A percentile compares a stretch with the other conserved stretches of the same genome.
Conservation (phyloP, 2,797 vertebrate genomes). For the Fringilla coelebs region DNA sequence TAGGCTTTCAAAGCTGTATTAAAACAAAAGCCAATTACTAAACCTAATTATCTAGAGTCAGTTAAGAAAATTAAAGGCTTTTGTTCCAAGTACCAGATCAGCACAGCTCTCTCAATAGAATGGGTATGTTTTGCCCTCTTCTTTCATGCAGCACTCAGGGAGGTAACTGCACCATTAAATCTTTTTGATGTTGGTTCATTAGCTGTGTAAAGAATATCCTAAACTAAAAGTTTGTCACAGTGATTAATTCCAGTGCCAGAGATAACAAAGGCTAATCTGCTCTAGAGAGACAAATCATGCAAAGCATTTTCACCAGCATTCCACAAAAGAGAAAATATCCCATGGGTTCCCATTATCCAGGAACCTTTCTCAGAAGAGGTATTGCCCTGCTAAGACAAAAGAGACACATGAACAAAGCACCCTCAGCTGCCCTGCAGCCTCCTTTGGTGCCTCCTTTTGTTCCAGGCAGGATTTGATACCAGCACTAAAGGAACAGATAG, state of each 20-base stretch:
- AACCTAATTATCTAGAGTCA: conserved; percentile 60
- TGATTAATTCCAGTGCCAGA: conserved; percentile 11
- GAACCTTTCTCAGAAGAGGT: not conserved
- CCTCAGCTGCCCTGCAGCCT: not conserved
- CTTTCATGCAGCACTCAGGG: not conserved
- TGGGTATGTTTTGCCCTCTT: not conserved
- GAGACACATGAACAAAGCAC: not conserved
- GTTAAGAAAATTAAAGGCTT: conserved; percentile 64
- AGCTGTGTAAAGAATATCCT: not conserved
- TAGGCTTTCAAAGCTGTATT: conserved; percentile 70
- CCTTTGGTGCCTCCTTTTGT: not conserved
- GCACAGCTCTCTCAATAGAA: not conserved
- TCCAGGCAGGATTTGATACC: not conserved
- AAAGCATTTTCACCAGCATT: not conserved
- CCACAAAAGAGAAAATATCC: conserved; percentile 10
- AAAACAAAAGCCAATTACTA: conserved; percentile 71
- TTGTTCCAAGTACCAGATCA: conserved; percentile 26
- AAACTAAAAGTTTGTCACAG: conserved; percentile 14
- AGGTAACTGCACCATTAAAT: not conserved
- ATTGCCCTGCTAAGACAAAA: not conserved
- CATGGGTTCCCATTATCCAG: not conserved
- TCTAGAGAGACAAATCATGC: not conserved
- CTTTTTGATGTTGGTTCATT: conserved; percentile 20
- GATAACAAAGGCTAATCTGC: conserved; percentile 31
- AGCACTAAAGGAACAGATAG: not conserved